Percentiles rank a stretch among this genome's conserved stretches.
phyloP scores from a whole-genome alignment of 2,888 invertebrate species.

The Piscicola geometra region DNA sequence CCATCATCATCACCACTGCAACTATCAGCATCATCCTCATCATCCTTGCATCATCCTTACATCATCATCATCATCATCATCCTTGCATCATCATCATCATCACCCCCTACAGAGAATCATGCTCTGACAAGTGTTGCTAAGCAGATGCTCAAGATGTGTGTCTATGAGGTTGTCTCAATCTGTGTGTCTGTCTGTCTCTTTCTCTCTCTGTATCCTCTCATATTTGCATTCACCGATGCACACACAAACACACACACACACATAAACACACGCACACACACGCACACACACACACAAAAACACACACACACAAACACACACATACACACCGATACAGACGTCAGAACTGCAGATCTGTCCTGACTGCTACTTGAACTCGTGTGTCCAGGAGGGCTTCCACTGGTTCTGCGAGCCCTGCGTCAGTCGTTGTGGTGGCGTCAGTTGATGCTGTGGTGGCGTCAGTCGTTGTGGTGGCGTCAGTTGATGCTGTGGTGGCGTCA shows the following conservation, averaged over 20 bases:
- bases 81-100: not conserved
- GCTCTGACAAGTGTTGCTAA: conserved; percentile 74
- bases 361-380: conserved; percentile 81
- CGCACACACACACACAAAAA: too few relatives aligned
- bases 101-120: conserved; percentile 64
- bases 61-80: not conserved
- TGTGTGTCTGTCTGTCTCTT: too few relatives aligned
- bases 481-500: not conserved
- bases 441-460: not conserved
- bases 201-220: too few relatives aligned
- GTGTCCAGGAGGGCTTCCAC: conserved; percentile 67
- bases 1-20: not conserved
- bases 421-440: conserved; percentile 48
- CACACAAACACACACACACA: too few relatives aligned
- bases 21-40: not conserved
- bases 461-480: not conserved
- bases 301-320: too few relatives aligned
- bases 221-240: too few relatives aligned
- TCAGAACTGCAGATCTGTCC: conserved; percentile 87
- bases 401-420: conserved; percentile 90
- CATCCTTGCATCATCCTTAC: not conserved
- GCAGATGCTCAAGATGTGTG: conserved; percentile 74
- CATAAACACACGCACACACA: too few relatives aligned
- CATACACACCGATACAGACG: conserved; percentile 59
- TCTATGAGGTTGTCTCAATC: conserved; percentile 69